These are phyloP conservation scores for Oophaga sylvatica DNA, from an alignment of 2,797 vertebrate species.

Conservation along the genomic window DNA sequence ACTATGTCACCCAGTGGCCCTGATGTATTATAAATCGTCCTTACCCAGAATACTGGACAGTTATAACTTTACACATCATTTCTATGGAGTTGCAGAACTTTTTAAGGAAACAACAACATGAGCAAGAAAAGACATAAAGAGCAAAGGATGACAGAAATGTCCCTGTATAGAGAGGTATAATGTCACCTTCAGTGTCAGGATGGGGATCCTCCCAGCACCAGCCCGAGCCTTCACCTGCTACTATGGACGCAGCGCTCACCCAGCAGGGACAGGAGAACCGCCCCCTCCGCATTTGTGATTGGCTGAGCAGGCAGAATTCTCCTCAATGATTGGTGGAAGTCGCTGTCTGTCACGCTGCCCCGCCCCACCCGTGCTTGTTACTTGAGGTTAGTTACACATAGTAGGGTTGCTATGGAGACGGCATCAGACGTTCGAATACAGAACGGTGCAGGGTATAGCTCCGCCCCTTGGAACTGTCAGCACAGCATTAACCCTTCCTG, in stretches of 20 bases:
- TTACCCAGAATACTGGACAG: too few relatives aligned
- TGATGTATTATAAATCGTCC: too few relatives aligned
- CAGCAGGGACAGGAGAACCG: background rate
- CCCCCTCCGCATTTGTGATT: background rate
- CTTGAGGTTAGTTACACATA: conserved; percentile 50
- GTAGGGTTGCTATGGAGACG: conserved; percentile 32
- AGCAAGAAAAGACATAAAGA: background rate
- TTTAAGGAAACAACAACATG: background rate
- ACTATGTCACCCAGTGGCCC: too few relatives aligned
- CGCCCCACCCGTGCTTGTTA: conserved; percentile 1
- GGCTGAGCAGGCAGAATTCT: rapidly evolving
- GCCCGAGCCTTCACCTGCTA: conserved; percentile 55
- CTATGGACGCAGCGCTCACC: conserved; percentile 54
- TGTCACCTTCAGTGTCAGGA: conserved; percentile 30
- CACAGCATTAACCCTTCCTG: background rate
- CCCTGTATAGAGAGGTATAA: background rate
- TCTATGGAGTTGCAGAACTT: background rate
- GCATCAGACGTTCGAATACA: conserved; percentile 30
- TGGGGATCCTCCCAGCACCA: conserved; percentile 44
- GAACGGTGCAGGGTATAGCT: background rate
- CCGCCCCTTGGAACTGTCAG: background rate
- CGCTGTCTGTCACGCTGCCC: conserved; percentile 55
- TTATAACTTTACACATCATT: too few relatives aligned
- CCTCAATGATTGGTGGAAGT: conserved; percentile 39
- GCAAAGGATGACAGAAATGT: background rate